These are phyloP conservation scores for Sipunculus nudus DNA, from an alignment of 2,888 invertebrate genomes.

Conservation along the genomic window DNA sequence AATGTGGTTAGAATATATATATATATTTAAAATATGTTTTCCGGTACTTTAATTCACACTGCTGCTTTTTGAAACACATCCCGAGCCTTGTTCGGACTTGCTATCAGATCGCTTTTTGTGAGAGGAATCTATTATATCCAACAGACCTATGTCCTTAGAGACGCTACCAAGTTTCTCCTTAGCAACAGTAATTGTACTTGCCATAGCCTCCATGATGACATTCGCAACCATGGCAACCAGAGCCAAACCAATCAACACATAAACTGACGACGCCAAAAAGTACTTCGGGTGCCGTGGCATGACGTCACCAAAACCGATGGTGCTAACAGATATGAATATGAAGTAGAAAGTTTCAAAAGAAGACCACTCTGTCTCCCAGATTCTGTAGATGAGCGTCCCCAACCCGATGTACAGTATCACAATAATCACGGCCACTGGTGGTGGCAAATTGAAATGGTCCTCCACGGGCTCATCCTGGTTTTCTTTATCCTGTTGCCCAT, in stretches of 20 bases:
- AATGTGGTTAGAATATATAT: too few species aligned
- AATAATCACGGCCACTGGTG: conserved; percentile 86
- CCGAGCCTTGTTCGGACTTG: too few species aligned
- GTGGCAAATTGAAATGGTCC: conserved; percentile 95
- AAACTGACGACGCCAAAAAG: conserved; percentile 91
- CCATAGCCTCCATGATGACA: conserved; percentile 73
- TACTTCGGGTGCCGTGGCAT: conserved; percentile 86
- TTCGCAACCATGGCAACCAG: conserved; percentile 97
- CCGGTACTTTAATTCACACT: too few species aligned
- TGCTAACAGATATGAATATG: conserved; percentile 95
- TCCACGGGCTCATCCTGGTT: too few species aligned
- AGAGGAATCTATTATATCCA: too few species aligned
- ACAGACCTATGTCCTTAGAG: conserved; percentile 9
- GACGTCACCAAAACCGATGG: conserved; percentile 95
- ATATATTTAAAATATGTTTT: too few species aligned
- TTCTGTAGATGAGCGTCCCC: conserved; percentile 80
- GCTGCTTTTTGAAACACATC: too few species aligned
- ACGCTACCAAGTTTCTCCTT: conserved; percentile 43
- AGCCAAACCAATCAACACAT: conserved; percentile 92
- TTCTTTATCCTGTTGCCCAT: too few species aligned
- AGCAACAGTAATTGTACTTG: conserved; percentile 45
- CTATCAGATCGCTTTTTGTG: too few species aligned
- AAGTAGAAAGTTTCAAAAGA: conserved; percentile 96
- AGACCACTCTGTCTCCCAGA: conserved; percentile 79
- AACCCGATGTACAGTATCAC: conserved; percentile 85